Conservation (phyloP, 2,113 vertebrate species). For the Ictalurus furcatus region DNA sequence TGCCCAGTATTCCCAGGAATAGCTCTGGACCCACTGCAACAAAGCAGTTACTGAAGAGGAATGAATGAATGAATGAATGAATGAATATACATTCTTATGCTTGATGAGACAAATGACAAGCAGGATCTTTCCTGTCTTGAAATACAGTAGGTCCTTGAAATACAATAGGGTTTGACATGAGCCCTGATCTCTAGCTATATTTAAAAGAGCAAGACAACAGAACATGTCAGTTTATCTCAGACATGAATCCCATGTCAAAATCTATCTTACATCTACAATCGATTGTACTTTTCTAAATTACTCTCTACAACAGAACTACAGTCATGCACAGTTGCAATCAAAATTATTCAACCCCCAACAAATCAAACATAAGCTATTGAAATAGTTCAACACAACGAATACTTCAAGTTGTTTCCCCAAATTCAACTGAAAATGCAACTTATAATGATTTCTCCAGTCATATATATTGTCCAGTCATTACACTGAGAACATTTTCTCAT, state of each 20-base stretch:
- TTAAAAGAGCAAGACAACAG: constrained; percentile 17
- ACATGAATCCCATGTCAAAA: background rate
- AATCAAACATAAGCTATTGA: too few relatives aligned
- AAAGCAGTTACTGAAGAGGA: background rate
- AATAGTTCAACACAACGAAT: too few relatives aligned
- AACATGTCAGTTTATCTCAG: constrained; percentile 18
- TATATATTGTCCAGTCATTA: background rate
- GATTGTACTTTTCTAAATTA: background rate
- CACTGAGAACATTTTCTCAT: background rate
- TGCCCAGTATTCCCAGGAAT: too few relatives aligned
- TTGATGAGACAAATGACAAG: background rate
- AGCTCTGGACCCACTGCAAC: background rate
- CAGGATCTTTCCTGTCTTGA: background rate
- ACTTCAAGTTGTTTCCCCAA: too few relatives aligned
- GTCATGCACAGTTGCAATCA: background rate
- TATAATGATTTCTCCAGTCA: background rate
- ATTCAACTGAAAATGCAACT: too few relatives aligned
- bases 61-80: background rate
- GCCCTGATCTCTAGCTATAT: constrained; percentile 24
- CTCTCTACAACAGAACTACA: background rate
- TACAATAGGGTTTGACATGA: background rate
- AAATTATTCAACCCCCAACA: too few relatives aligned
- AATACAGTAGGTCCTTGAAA: background rate
- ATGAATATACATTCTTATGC: background rate
- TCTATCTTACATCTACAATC: background rate